Evolutionary conservation across 2,797 vertebrate genomes (phyloP), one percentile per base, ranked within the genome.

Genomic region (Enteromius mattozi): DNA sequence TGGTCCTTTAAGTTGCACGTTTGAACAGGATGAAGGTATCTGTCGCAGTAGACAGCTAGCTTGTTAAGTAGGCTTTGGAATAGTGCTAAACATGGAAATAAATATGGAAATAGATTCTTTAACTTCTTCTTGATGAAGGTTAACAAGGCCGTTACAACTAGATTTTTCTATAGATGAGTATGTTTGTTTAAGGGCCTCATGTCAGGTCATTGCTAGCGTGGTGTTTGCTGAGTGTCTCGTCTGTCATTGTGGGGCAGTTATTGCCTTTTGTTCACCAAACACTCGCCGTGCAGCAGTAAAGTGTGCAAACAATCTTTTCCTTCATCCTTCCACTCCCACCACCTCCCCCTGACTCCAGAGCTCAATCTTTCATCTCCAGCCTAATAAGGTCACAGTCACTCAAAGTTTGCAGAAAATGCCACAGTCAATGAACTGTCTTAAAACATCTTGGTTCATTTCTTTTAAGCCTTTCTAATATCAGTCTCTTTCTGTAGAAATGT

Each of bases 211-310:
- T 72, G 33, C 35, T n/a, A 21, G 35, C 54, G 51, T 47, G 65
- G 24, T 89, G 77, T 88, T 87, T 88, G 80, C 82, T 63, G 19
- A 87, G 75, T 80, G 79, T 86, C 79, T 87, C 54, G 40, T 78
- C 85, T 47, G 80, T 84, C 61, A 65, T 82, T 86, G 82, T 86
- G 69, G 51, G 79, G 27, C 83, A 33, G 70, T 86, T 27, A 33
- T 77, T 80, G 30, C 42, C 69, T 80, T 83, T 88, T 88, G 85
- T 84, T 86, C 72, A 71, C 49, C 68, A 70, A 84, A 70, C 49
- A 56, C 33, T 59, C 16, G 45, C 45, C 21, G 16, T 68, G 59
- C 45, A 49, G 59, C 45, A 13, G 16, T 77, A 27, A 68, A 76
- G 59, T 30, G 45, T 0, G 47, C 61, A 83, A 83, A 65, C 17